A percentile compares a stretch with the other conserved stretches of the same genome.
Conservation (phyloP, 1,140 invertebrate species). For the Aplysia californica region DNA sequence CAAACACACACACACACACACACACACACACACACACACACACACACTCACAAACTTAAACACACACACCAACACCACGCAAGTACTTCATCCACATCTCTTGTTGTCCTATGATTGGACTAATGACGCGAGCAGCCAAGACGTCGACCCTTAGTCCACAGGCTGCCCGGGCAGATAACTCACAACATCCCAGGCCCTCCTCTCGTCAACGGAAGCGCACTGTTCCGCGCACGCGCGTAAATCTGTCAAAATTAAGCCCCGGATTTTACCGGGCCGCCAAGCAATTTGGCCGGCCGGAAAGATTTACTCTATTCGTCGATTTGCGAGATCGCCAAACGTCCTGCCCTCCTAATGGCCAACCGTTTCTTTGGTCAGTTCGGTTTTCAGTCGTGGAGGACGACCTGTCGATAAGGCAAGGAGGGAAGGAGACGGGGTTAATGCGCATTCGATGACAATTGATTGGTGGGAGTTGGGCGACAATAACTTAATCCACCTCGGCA, state of each 20-base stretch:
- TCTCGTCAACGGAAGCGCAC: constrained; percentile 10
- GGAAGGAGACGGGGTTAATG: neutral
- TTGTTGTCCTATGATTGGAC: too few species aligned
- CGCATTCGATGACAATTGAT: neutral
- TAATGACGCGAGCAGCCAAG: too few species aligned
- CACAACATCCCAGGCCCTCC: too few species aligned
- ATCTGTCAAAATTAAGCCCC: constrained; percentile 18
- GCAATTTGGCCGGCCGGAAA: constrained; percentile 1
- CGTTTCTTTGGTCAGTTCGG: neutral
- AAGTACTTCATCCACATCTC: too few species aligned
- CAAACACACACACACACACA: too few species aligned
- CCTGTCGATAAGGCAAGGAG: neutral
- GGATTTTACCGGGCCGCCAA: neutral
- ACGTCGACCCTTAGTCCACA: too few species aligned
- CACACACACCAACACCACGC: too few species aligned
- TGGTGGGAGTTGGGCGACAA: neutral
- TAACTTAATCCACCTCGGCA: neutral
- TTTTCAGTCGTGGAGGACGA: neutral
- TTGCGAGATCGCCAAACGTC: neutral
- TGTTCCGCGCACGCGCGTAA: neutral
- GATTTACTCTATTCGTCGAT: constrained; percentile 1
- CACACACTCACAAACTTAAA: too few species aligned
- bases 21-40: too few species aligned
- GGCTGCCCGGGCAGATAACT: too few species aligned
- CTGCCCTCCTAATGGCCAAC: neutral